These are phyloP conservation scores for Asarcornis scutulata DNA, from an alignment of 2,113 vertebrate species.

Conservation along the genomic window DNA sequence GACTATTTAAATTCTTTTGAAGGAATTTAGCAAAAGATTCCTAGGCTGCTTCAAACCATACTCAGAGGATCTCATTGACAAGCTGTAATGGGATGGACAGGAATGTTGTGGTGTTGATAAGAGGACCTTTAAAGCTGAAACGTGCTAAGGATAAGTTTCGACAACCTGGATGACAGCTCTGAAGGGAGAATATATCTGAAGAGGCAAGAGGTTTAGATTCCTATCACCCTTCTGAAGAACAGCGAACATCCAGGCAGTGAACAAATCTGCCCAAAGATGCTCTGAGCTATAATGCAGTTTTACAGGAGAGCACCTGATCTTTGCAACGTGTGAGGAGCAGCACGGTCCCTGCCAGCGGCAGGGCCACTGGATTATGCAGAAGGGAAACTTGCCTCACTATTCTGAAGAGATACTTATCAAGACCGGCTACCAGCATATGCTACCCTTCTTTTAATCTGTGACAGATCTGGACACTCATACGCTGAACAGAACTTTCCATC, in stretches of 20 bases:
- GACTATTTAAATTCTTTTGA: conserved; percentile 33
- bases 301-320: background rate
- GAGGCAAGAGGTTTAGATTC: conserved; percentile 38
- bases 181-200: conserved; percentile 14
- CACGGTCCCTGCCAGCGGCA: background rate
- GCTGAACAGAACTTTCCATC: conserved; percentile 51
- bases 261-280: conserved; percentile 7
- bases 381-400: background rate
- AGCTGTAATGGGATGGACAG: background rate
- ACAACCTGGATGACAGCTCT: conserved; percentile 25
- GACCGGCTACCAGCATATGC: background rate
- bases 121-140: background rate
- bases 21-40: conserved; percentile 23
- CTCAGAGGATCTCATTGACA: background rate
- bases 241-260: conserved; percentile 30
- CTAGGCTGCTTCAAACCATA: background rate
- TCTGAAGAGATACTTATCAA: conserved; percentile 4
- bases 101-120: background rate
- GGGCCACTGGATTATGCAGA: background rate
- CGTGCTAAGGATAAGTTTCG: conserved; percentile 11
- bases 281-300: background rate
- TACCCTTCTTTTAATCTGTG: conserved; percentile 19
- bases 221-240: background rate
- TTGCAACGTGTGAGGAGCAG: background rate
- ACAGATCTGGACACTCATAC: conserved; percentile 25